These are phyloP conservation scores for Nowickia ferox DNA, from an alignment of 2,888 invertebrate species.

Conservation along the genomic window DNA sequence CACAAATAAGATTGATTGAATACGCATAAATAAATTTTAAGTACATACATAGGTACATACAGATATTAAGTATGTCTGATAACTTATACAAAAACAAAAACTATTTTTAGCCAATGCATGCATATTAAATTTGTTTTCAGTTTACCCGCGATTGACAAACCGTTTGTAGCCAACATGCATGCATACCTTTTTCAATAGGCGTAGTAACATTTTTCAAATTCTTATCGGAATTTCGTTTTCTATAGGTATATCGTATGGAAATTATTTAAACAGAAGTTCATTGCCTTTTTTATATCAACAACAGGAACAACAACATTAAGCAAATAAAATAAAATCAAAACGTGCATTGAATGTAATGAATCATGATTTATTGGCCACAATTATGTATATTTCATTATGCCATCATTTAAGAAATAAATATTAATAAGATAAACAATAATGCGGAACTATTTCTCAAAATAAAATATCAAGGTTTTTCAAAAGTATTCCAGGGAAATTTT, in stretches of 20 bases:
- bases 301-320: not conserved
- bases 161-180: not conserved
- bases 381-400: not conserved
- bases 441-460: conserved; percentile 35
- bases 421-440: conserved; percentile 18
- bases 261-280: conserved; percentile 44
- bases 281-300: conserved; percentile 31
- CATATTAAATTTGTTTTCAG: not conserved
- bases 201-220: not conserved
- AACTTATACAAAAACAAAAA: not conserved
- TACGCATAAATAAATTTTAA: too few relatives aligned
- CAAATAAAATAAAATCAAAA: conserved; percentile 39
- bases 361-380: not conserved
- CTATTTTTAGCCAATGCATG: not conserved
- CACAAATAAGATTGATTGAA: too few relatives aligned
- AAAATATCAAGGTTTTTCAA: not conserved
- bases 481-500: not conserved
- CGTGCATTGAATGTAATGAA: conserved; percentile 49
- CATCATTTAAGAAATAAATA: conserved; percentile 15
- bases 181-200: not conserved
- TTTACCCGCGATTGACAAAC: not conserved
- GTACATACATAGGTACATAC: too few relatives aligned
- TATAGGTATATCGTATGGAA: conserved; percentile 1
- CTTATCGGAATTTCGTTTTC: conserved; percentile 1
- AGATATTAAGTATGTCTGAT: not conserved